A percentile compares a stretch with the other conserved stretches of the same genome.
Conservation (phyloP, 2,797 vertebrate genomes). For the Setipinna tenuifilis region DNA sequence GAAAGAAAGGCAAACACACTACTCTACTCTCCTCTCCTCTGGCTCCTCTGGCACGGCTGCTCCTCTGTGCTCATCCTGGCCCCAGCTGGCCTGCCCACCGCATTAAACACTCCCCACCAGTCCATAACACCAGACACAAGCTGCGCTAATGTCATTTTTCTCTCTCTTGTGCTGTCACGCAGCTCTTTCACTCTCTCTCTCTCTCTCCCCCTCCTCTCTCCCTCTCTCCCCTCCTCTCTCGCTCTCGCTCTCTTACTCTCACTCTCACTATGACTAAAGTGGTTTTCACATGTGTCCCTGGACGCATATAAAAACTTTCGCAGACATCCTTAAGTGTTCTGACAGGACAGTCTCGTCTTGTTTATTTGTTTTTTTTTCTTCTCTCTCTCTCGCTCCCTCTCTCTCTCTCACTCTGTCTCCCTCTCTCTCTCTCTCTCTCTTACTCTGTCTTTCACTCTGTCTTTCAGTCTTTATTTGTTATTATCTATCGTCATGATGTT, state of each 20-base stretch:
- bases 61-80: neutral
- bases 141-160: neutral
- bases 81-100: neutral
- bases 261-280: neutral
- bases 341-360: neutral
- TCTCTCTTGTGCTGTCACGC: neutral
- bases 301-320: neutral
- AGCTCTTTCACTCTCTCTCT: neutral
- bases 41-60: no score
- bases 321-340: neutral
- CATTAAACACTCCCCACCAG: conserved; percentile 25
- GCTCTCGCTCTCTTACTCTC: conserved; percentile 27
- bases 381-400: neutral
- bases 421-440: neutral
- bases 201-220: neutral
- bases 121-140: conserved; percentile 20
- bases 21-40: no score
- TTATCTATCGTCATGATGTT: no score
- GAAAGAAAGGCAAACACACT: no score
- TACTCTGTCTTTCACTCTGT: no score
- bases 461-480: neutral
- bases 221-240: conserved; percentile 7
- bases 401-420: neutral
- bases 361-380: neutral
- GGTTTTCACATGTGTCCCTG: neutral